Conservation (phyloP, 1,140 invertebrate genomes). For the Globodera ellingtonae region DNA sequence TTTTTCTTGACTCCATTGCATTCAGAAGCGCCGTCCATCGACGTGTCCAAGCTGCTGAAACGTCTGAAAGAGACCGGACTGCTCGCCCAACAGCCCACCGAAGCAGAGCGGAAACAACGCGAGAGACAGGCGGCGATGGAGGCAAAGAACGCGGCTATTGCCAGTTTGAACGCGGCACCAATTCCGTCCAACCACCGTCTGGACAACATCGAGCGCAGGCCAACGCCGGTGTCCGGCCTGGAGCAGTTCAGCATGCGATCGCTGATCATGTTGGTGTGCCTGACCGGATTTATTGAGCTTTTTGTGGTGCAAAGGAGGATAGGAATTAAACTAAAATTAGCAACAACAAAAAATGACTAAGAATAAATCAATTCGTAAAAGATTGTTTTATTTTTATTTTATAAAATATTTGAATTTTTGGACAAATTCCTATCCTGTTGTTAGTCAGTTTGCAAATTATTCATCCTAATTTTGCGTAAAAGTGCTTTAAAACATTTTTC, state of each 20-base stretch:
- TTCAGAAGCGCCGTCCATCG: neutral
- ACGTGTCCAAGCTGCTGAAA: slow-evolving; percentile 20
- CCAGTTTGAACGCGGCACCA: slow-evolving; percentile 38
- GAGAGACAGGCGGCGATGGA: slow-evolving; percentile 28
- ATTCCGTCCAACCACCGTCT: slow-evolving; percentile 40
- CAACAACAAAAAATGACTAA: too few species aligned
- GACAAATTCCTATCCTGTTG: neutral
- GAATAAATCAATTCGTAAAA: too few species aligned
- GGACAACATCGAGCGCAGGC: slow-evolving; percentile 42
- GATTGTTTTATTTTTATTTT: slow-evolving; percentile 21
- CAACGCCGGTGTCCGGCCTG: slow-evolving; percentile 39
- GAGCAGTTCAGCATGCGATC: slow-evolving; percentile 50
- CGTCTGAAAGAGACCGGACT: slow-evolving; percentile 35
- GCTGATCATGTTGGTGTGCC: slow-evolving; percentile 50
- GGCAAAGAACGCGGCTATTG: slow-evolving; percentile 18
- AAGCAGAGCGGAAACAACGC: slow-evolving; percentile 1
- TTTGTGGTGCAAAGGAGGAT: too few species aligned
- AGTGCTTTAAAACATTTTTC: too few species aligned
- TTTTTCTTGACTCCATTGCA: neutral
- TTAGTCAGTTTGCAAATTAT: too few species aligned
- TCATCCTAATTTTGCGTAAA: too few species aligned
- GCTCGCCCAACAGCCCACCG: slow-evolving; percentile 18
- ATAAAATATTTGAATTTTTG: neutral
- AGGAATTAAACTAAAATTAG: too few species aligned
- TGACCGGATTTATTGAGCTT: neutral